Percentiles rank a stretch among this genome's conserved stretches.
phyloP scores from a whole-genome alignment of 1,140 invertebrate genomes.

The Cyphomyrmex costatus region DNA sequence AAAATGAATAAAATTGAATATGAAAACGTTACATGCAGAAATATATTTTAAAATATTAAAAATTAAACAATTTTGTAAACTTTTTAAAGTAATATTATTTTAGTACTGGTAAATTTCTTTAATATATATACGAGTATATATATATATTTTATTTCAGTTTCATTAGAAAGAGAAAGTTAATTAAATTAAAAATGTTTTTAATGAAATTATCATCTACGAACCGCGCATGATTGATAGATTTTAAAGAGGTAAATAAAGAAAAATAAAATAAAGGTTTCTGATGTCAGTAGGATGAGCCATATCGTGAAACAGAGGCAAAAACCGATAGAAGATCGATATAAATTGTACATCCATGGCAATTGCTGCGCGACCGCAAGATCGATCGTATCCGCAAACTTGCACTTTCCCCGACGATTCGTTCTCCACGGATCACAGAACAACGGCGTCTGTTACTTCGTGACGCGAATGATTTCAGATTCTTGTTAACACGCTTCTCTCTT shows the following conservation, averaged over 20 bases:
- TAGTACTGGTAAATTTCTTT: too few relatives aligned
- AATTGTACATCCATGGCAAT: conserved; percentile 14
- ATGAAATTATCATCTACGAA: background rate
- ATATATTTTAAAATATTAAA: too few relatives aligned
- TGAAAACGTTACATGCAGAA: too few relatives aligned
- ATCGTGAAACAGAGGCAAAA: background rate
- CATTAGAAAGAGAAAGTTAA: background rate
- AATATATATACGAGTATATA: too few relatives aligned
- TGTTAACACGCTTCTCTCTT: conserved; percentile 43
- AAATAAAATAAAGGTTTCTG: conserved; percentile 32
- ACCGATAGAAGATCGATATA: background rate
- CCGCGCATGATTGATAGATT: background rate
- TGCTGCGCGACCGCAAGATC: conserved; percentile 46
- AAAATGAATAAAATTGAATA: too few relatives aligned
- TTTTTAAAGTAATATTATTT: too few relatives aligned
- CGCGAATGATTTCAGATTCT: conserved; percentile 30
- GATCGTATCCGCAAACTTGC: conserved; percentile 34
- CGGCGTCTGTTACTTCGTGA: conserved; percentile 20
- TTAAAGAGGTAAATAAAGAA: background rate
- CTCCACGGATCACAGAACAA: conserved; percentile 59
- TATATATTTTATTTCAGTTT: background rate
- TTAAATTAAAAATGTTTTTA: background rate
- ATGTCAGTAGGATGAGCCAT: conserved; percentile 60
- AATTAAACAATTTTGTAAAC: too few relatives aligned
- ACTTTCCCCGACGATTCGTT: conserved; percentile 67